Base-by-base conservation (phyloP, 2,113 vertebrate species). In the Rousettus leschenaultii region DNA sequence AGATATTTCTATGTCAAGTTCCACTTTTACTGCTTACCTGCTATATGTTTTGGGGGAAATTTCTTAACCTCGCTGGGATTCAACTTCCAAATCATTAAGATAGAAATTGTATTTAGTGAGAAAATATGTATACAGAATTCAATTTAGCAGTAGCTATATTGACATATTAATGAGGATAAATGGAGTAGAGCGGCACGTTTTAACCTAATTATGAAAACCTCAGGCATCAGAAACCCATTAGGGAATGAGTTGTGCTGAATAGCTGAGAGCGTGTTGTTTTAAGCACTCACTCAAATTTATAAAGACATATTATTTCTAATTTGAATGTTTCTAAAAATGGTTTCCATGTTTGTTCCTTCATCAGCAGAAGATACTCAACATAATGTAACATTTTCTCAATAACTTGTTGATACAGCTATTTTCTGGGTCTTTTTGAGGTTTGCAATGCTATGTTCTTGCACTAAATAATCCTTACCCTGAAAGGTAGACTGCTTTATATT, bases 1-100 rank as follows among this genome's bases (percentile, higher is more conserved):
- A 93, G 79, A 88, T 68, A 86, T 78, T 93, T 93, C 68, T 89
- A 26, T 82, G 28, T 95, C 83, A 86, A 70, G 83, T 93, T 91
- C 30, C 45, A 79, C 79, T 94, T 89, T 66, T 83, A 22, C 68
- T 22, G 83, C 48, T 83, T 83, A 66, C 3, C 18, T 73, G 65
- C 40, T 63, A 9, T 57, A 66, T 48, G 19, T 22, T 92, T 68
- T 90, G 19, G 22, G 73, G 43, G 16, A 83, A 74, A 45, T 82
- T 77, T 61, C 24, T 87, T 89, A 94, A 68, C 48, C 6, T 94
- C 61, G 86, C 57, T 79, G 21, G 68, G 40, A 33, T 26, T 89
- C 30, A 53, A 21, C 21, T 61, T 79, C 53, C 14, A 79, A 91
- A 38, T 13, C 53, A 93, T 19, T 9, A 93, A 90, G 48, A 83